Base-by-base conservation (phyloP, 2,113 vertebrate genomes). In the Rhinogobius similis region DNA sequence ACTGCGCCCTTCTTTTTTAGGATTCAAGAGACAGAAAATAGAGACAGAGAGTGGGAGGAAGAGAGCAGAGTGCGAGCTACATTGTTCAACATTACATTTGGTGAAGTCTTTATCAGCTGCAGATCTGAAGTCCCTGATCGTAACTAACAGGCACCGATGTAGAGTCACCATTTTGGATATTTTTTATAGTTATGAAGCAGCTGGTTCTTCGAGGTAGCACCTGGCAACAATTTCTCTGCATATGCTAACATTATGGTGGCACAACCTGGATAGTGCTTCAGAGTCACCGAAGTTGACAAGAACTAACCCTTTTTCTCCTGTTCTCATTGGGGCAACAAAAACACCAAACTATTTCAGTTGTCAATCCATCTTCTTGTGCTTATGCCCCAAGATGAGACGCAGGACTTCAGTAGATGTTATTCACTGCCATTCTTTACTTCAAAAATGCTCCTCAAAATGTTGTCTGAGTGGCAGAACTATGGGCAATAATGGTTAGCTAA, bases 51-150 rank as follows among this genome's bases (percentile, higher is more conserved):
- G 55, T 1, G 14, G 55, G 39, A 53, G 56, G 26, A 36, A 36
- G 32, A 78, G 9, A 61, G 41, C 1, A 20, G 46, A 44, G 65
- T 41, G 10, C 39, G 11, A 43, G 71, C 29, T 32, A 44, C 71
- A 26, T 21, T 10, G 29, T 80, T 62, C 53, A 46, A 62, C 29
- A 53, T 75, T 62, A 81, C 83, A 87, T 82, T 50, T 81, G 43
- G 84, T 87, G 82, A 89, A 72, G 77, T 82, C 83, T 84, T 87
- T 84, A 76, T 58, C 65, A 4, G 21, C 74, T 32, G 76, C 82
- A 62, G 70, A 70, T 82, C 20, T n/a, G 8, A 46, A 1, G 5
- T 38, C n/a, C 41, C n/a, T 23, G 20, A 21, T 62, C 16, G 7
- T 16, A 20, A 59, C 16, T 32, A 68, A 73, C 55, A 75, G 55